Conservation (phyloP, 2,113 vertebrate genomes). For the Garra rufa region DNA sequence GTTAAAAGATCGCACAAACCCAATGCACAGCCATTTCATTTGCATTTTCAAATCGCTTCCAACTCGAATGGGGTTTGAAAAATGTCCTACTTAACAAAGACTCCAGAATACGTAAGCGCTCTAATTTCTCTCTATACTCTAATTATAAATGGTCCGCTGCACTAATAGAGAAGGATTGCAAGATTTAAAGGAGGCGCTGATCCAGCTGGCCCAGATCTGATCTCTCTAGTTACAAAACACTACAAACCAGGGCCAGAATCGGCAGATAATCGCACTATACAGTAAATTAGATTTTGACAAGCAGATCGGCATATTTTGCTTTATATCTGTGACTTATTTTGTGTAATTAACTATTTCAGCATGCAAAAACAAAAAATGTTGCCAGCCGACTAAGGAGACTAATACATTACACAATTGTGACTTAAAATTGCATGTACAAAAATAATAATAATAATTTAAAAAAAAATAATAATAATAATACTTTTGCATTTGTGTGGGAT, state of each 20-base stretch:
- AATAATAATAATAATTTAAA: too few species aligned
- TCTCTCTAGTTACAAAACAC: not conserved
- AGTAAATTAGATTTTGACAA: not conserved
- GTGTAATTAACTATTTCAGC: not conserved
- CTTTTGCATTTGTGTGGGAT: too few species aligned
- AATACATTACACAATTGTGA: not conserved
- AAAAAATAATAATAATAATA: too few species aligned
- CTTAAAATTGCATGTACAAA: too few species aligned
- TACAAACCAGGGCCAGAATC: not conserved
- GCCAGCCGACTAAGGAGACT: not conserved
- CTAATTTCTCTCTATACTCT: not conserved
- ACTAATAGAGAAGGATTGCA: not conserved
- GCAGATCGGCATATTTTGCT: not conserved
- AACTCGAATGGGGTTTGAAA: not conserved
- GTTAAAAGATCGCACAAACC: not conserved
- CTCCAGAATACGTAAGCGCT: not conserved
- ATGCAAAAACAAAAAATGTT: not conserved
- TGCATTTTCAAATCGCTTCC: not conserved
- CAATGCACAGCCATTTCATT: not conserved
- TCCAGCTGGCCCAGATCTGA: not conserved
- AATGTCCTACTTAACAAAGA: not conserved
- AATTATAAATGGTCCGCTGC: not conserved
- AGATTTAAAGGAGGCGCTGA: constrained; percentile 13
- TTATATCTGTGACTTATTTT: not conserved
- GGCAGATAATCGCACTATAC: not conserved